A percentile compares a stretch with the other conserved stretches of the same genome.
phyloP scores from a whole-genome alignment of 2,888 invertebrate genomes.

The Adelognathus sp. region DNA sequence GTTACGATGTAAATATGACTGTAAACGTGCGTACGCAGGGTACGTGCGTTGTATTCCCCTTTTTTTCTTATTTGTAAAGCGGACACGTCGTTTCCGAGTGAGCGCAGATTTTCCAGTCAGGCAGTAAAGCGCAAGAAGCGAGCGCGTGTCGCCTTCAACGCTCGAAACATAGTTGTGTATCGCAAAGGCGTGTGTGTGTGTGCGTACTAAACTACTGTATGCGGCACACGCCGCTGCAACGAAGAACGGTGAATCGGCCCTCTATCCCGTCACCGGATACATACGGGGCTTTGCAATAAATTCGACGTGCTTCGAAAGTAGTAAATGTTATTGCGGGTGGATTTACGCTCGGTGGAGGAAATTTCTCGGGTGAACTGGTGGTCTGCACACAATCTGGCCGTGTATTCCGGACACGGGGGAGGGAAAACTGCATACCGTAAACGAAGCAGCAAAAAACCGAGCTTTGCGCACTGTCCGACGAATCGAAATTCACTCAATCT shows the following conservation, averaged over 20 bases:
- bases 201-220: background rate
- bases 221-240: slow-evolving; percentile 4
- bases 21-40: background rate
- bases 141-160: slow-evolving; percentile 11
- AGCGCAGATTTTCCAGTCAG: slow-evolving; percentile 22
- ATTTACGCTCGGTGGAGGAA: slow-evolving; percentile 35
- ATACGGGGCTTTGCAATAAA: slow-evolving; percentile 60
- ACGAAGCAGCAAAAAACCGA: background rate
- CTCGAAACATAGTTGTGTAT: background rate
- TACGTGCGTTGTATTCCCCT: background rate
- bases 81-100: slow-evolving; percentile 16
- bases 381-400: slow-evolving; percentile 7
- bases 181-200: background rate
- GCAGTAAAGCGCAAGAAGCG: slow-evolving; percentile 27
- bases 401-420: background rate
- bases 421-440: background rate
- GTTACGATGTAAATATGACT: background rate
- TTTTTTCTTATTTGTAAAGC: too few species aligned
- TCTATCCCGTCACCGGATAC: slow-evolving; percentile 27
- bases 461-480: too few species aligned
- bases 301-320: slow-evolving; percentile 58
- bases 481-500: too few species aligned
- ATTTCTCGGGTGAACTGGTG: slow-evolving; percentile 14
- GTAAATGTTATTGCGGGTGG: slow-evolving; percentile 59
- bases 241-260: slow-evolving; percentile 18